Percentiles rank a stretch among this genome's conserved stretches.
Evolutionary conservation across 2,888 invertebrate genomes (phyloP).

Genomic region (Ctenicera cuprea): DNA sequence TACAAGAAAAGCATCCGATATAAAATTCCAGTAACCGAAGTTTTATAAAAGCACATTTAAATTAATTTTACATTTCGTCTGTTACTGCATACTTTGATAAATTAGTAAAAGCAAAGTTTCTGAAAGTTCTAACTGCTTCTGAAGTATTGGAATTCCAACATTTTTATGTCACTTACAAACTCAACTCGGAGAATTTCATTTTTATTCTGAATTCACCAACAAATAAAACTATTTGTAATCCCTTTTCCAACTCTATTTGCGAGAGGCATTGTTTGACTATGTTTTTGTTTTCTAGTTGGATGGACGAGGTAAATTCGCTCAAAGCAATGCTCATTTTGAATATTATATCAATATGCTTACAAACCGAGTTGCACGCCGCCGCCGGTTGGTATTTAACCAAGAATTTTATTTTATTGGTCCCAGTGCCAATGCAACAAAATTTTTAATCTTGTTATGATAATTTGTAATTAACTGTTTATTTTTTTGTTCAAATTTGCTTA

Average conservation of each 20-base stretch:
- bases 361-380: too few species aligned
- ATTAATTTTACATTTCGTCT: constrained; percentile 22
- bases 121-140: background rate
- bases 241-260: constrained; percentile 4
- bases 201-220: background rate
- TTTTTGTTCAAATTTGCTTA: too few species aligned
- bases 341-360: too few species aligned
- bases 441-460: too few species aligned
- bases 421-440: too few species aligned
- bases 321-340: too few species aligned
- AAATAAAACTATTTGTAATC: background rate
- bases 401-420: too few species aligned
- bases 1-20: background rate
- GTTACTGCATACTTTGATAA: background rate
- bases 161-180: background rate
- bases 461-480: too few species aligned
- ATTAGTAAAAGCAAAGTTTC: constrained; percentile 18
- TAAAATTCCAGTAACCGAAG: constrained; percentile 5
- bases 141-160: constrained; percentile 17
- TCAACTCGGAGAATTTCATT: background rate
- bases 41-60: constrained; percentile 15
- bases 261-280: background rate
- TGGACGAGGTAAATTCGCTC: too few species aligned
- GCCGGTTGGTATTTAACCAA: too few species aligned
- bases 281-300: background rate